Evolutionary conservation across 2,113 vertebrate species (phyloP).

Genomic region (Triplophysa siluroides): DNA sequence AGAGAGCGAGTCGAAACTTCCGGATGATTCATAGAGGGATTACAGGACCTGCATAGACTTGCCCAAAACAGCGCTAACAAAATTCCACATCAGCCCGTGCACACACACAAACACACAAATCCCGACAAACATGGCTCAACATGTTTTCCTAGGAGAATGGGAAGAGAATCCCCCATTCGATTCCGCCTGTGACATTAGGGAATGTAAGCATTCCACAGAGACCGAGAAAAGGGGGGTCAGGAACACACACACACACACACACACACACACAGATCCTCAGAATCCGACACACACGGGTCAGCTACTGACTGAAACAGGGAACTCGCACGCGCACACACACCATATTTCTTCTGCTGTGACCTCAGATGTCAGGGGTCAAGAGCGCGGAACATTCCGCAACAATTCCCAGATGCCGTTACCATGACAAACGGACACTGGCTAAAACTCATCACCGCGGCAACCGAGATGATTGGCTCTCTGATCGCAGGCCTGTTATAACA

Average conservation of each 20-base stretch:
- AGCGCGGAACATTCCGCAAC: slow-evolving; percentile 25
- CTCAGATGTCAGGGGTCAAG: slow-evolving; percentile 18
- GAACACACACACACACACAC: neutral
- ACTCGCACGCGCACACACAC: slow-evolving; percentile 5
- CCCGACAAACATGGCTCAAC: slow-evolving; percentile 43
- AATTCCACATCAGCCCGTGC: slow-evolving; percentile 60
- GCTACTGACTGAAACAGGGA: slow-evolving; percentile 19
- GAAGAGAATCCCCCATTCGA: slow-evolving; percentile 38
- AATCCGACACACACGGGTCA: slow-evolving; percentile 35
- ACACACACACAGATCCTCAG: slow-evolving; percentile 67
- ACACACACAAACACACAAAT: neutral
- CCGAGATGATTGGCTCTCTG: neutral
- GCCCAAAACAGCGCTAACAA: slow-evolving; percentile 63
- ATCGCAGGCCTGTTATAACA: neutral
- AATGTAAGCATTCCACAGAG: slow-evolving; percentile 67
- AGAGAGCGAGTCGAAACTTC: slow-evolving; percentile 31
- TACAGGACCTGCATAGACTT: slow-evolving; percentile 70
- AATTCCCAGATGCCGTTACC: slow-evolving; percentile 28
- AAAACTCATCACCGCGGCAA: slow-evolving; percentile 3
- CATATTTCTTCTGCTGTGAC: slow-evolving; percentile 4
- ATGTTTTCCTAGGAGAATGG: slow-evolving; percentile 42
- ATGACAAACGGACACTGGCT: neutral
- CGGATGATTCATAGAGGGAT: slow-evolving; percentile 56
- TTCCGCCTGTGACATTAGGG: slow-evolving; percentile 54
- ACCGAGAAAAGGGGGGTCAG: slow-evolving; percentile 40